Evolutionary conservation across 2,113 vertebrate genomes (phyloP), one percentile per base, ranked within the genome.

Genomic region (Coryphaenoides rupestris): DNA sequence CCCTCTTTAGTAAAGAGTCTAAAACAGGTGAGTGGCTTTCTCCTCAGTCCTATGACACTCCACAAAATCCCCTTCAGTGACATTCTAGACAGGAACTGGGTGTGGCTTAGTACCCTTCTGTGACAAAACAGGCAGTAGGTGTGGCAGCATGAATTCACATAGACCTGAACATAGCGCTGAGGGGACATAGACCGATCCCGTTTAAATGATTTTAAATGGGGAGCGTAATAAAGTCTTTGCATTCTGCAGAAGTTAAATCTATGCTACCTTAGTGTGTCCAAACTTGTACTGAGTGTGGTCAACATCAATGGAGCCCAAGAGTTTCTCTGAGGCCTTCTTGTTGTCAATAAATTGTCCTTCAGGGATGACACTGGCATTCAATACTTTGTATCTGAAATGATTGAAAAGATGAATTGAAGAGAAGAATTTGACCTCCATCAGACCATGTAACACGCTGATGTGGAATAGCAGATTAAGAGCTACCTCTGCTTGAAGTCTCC

Each of bases 401-500:
- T 53, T 53, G 9, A 19, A 19, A 5, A 53, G 1, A n/a, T n/a
- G n/a, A n/a, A n/a, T n/a, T n/a, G n/a, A n/a, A n/a, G 10, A 54
- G 19, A 19, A n/a, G 19, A 3, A 54, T 19, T 19, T 12, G 6
- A 2, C 10, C 13, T 40, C 33, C 33, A 21, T 21, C 10, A 54
- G 6, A 54, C 19, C 12, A 54, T 19, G n/a, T 2, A 54, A 7
- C 52, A 54, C 10, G 49, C n/a, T 52, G n/a, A n/a, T 52, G 15
- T 52, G n/a, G 49, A 17, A 52, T 6, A 52, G 0, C 14, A 5
- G 0, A 19, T 6, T 45, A 21, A 65, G 50, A 24, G 33, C 24
- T 73, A 95, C 95, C 93, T 74, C 79, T 98, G 94, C 76, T 96
- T 96, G 65, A 98, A 97, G 82, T 97, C 95, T 1, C 84, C 93